Evolutionary conservation across 2,888 invertebrate species (phyloP).

Genomic region (Diarsia brunnea): DNA sequence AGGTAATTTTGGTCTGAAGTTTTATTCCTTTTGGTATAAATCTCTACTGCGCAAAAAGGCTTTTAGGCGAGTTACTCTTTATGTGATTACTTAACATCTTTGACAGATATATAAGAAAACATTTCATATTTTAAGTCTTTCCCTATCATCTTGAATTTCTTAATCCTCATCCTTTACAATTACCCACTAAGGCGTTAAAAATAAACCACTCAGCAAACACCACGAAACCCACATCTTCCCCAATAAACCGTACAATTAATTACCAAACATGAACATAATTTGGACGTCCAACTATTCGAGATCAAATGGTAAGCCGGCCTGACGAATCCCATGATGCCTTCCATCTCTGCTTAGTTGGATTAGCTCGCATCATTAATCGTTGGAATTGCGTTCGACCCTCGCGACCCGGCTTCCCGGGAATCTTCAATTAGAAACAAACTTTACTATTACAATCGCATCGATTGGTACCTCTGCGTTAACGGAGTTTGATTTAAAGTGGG

Average conservation of each 20-base stretch:
- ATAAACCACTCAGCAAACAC: constrained; percentile 33
- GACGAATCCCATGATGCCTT: constrained; percentile 81
- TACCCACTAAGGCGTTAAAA: constrained; percentile 34
- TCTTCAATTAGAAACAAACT: constrained; percentile 87
- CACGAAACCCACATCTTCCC: constrained; percentile 39
- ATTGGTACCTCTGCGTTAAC: constrained; percentile 72
- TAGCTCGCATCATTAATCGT: constrained; percentile 89
- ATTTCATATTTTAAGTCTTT: neutral
- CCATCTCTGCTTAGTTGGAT: constrained; percentile 87
- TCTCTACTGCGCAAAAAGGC: neutral
- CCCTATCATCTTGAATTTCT: neutral
- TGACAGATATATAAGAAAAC: neutral
- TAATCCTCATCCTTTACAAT: neutral
- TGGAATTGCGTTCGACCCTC: constrained; percentile 85
- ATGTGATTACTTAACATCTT: neutral
- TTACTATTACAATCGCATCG: constrained; percentile 85
- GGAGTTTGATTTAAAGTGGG: constrained; percentile 67
- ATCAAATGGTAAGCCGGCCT: constrained; percentile 79
- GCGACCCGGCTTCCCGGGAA: constrained; percentile 77
- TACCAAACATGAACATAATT: constrained; percentile 63
- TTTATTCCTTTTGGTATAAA: neutral
- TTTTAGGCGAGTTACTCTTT: neutral
- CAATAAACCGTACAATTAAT: constrained; percentile 61
- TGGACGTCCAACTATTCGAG: constrained; percentile 73
- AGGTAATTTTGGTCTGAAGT: neutral